Conservation (phyloP, 2,888 invertebrate genomes). For the Agrotis exclamationis region DNA sequence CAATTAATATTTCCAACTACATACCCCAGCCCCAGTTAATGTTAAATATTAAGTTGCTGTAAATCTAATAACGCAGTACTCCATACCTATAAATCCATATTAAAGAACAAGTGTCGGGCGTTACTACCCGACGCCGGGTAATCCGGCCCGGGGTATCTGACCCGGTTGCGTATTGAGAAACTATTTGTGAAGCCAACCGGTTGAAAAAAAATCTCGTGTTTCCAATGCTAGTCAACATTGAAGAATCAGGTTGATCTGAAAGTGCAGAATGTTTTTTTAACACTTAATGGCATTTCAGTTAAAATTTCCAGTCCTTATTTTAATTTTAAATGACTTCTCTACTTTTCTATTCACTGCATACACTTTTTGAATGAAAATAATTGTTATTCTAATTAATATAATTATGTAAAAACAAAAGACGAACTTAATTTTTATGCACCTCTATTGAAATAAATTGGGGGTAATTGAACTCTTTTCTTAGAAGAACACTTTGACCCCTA, state of each 20-base stretch:
- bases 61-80: constrained; percentile 9
- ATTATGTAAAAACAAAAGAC: constrained; percentile 9
- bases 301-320: too few relatives aligned
- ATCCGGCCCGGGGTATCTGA: constrained; percentile 33
- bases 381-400: constrained; percentile 10
- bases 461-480: constrained; percentile 39
- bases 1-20: background rate
- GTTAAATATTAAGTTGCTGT: constrained; percentile 7
- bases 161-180: constrained; percentile 24
- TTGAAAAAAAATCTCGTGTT: too few relatives aligned
- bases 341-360: background rate
- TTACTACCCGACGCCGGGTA: constrained; percentile 34
- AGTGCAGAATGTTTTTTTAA: too few relatives aligned
- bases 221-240: too few relatives aligned
- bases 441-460: constrained; percentile 19
- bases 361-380: constrained; percentile 8
- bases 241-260: background rate
- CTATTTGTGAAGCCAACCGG: background rate
- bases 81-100: constrained; percentile 15
- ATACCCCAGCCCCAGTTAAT: background rate
- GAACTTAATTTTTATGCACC: constrained; percentile 5
- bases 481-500: constrained; percentile 10
- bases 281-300: too few relatives aligned
- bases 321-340: background rate
- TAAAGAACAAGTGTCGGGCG: constrained; percentile 21